phyloP scores from a whole-genome alignment of 2,797 vertebrate species.

The Chaunax sp. region DNA sequence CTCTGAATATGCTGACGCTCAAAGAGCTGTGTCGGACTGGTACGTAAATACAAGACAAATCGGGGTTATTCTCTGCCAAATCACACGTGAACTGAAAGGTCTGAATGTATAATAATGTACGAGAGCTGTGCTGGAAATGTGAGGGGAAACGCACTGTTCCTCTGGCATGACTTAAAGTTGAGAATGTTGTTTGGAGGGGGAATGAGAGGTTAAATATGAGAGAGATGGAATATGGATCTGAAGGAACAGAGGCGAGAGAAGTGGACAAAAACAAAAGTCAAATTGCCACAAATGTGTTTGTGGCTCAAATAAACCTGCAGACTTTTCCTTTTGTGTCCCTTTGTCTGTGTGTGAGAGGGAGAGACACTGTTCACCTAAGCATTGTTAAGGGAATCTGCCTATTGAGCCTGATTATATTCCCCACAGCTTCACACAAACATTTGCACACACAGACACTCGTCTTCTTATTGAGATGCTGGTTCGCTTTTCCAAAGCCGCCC shows the following conservation, averaged over 20 bases:
- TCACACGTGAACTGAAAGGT: constrained; percentile 15
- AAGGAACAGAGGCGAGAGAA: not conserved
- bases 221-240: constrained; percentile 13
- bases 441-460: constrained; percentile 33
- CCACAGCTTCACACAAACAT: constrained; percentile 19
- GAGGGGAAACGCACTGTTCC: not conserved
- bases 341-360: not conserved
- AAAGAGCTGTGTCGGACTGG: constrained; percentile 2
- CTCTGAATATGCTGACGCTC: not conserved
- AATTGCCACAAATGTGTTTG: not conserved
- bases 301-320: not conserved
- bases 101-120: constrained; percentile 2
- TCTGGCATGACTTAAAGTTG: constrained; percentile 15
- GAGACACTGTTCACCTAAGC: constrained; percentile 26
- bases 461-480: constrained; percentile 57
- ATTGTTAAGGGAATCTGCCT: constrained; percentile 37
- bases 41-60: constrained; percentile 36
- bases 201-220: constrained; percentile 3
- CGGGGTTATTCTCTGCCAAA: constrained; percentile 20
- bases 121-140: not conserved
- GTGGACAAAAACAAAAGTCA: constrained; percentile 15
- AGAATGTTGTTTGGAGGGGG: not conserved
- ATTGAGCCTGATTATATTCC: constrained; percentile 39
- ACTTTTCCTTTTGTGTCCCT: not conserved
- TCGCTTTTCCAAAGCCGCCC: constrained; percentile 65